Evolutionary conservation across 1,140 invertebrate species (phyloP), one percentile per base, ranked within the genome.

Genomic region (Drosophila trapezifrons): DNA sequence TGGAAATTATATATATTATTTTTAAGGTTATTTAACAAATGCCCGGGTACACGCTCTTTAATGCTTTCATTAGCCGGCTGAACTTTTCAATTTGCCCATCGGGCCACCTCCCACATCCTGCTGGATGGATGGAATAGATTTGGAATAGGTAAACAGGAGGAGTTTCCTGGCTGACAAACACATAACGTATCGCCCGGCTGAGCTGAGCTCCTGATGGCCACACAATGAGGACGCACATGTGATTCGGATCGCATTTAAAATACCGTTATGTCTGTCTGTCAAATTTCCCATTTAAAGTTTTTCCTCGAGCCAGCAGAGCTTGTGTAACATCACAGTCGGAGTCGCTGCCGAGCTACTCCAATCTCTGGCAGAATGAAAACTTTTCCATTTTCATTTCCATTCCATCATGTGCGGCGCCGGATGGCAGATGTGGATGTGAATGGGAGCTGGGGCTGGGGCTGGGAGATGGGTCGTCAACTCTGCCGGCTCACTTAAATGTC

Each of bases 241-340:
- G 67, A 59, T 62, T 59, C 35, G 43, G 47, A 58, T 76, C 72
- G 69, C 78, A 89, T 87, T 89, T 89, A 89, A 87, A 87, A 83
- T 80, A 66, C 52, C 84, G 76, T 89, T 89, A 83, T 71, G 74
- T 69, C 78, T 57, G 65, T 59, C 76, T 87, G 84, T 89, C 84
- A 87, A 89, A 87, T 78, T 80, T 87, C 63, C 77, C 85, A 87
- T 87, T 84, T 87, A 87, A 87, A 87, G 80, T 87, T 87, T 78
- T 80, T 74, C 62, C 67, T 57, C 42, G 40, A 70, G 29, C 32
- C 64, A 45, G 65, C 51, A 40, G 67, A 46, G 63, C 55, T 60
- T 70, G 58, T 42, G 65, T 57, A 77, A 63, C 73, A 43, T 69
- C 32, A 55, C 25, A 37, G 45, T 58, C 51, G 49, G 46, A 65